Percentiles rank a stretch among this genome's conserved stretches.
phyloP scores from a whole-genome alignment of 2,888 invertebrate genomes.

The Tetheella fluctuosa region DNA sequence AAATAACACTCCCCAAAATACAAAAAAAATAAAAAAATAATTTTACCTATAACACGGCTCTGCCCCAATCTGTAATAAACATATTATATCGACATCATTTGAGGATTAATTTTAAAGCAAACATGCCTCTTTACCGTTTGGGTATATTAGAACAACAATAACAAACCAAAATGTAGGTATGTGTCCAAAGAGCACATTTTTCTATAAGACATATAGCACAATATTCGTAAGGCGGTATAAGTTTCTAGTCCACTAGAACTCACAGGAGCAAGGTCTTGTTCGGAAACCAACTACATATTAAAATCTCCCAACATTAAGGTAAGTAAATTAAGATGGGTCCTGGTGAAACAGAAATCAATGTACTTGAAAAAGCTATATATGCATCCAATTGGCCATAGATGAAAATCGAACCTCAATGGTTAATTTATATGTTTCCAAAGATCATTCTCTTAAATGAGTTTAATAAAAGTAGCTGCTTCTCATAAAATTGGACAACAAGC shows the following conservation, averaged over 20 bases:
- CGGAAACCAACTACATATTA: not conserved
- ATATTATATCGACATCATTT: not conserved
- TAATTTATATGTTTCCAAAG: too few species aligned
- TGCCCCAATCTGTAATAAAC: not conserved
- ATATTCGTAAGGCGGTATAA: not conserved
- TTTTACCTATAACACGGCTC: not conserved
- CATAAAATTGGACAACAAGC: too few species aligned
- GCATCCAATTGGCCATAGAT: not conserved
- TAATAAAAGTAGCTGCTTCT: too few species aligned
- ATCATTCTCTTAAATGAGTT: too few species aligned
- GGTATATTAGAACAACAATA: not conserved
- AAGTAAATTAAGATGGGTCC: too few species aligned
- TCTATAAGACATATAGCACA: not conserved
- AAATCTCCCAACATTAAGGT: too few species aligned
- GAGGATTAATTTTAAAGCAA: not conserved
- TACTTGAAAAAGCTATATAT: not conserved
- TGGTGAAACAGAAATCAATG: conserved; percentile 7
- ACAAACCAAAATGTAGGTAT: not conserved
- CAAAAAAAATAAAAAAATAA: not conserved
- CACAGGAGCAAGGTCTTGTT: not conserved
- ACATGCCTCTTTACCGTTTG: conserved; percentile 1
- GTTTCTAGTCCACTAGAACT: not conserved
- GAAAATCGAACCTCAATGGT: too few species aligned
- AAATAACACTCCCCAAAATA: not conserved
- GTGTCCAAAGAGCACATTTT: not conserved